These are phyloP conservation scores for Ormyrus nitidulus DNA, from an alignment of 2,888 invertebrate species.

Conservation along the genomic window DNA sequence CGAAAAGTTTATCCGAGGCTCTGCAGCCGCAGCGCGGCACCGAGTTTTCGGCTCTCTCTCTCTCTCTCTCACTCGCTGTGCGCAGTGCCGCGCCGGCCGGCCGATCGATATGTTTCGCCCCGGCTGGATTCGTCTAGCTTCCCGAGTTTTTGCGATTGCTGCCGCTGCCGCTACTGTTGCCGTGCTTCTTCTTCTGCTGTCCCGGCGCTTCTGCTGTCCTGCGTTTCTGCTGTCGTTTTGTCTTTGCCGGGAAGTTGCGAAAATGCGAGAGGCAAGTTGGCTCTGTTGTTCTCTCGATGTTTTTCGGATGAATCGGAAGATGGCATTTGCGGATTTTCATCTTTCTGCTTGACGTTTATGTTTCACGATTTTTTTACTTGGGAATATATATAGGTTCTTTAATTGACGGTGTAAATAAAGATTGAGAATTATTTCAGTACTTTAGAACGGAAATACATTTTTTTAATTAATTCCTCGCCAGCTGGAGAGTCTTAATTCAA, in stretches of 20 bases:
- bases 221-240: conserved; percentile 6
- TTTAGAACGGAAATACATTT: too few relatives aligned
- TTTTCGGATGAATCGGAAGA: not conserved
- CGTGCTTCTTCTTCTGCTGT: not conserved
- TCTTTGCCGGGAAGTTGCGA: not conserved
- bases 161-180: not conserved
- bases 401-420: too few relatives aligned
- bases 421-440: too few relatives aligned
- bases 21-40: conserved; percentile 11
- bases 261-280: not conserved
- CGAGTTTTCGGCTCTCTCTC: not conserved
- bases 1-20: conserved; percentile 45
- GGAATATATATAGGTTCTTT: too few relatives aligned
- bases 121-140: conserved; percentile 38
- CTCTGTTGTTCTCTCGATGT: not conserved
- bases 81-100: not conserved
- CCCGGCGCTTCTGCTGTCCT: conserved; percentile 2
- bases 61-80: too few relatives aligned
- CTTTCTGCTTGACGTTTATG: too few relatives aligned
- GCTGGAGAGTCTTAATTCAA: too few relatives aligned
- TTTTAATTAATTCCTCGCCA: too few relatives aligned
- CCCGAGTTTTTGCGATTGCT: conserved; percentile 40
- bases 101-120: conserved; percentile 46
- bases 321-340: not conserved
- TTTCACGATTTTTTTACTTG: too few relatives aligned